Conservation (phyloP, 2,113 vertebrate genomes). For the Pygathrix nemaeus region DNA sequence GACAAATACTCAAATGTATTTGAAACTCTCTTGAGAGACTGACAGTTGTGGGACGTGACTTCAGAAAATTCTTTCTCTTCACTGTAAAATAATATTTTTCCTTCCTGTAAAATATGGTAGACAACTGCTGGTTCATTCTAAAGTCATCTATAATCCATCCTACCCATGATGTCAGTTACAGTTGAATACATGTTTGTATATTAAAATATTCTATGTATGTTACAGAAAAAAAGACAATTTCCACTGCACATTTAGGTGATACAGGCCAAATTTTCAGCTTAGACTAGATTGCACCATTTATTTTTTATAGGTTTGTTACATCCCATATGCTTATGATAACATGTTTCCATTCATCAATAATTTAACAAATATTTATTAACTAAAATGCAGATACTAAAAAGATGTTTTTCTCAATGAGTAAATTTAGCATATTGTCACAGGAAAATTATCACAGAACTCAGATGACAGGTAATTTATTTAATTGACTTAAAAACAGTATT, state of each 20-base stretch:
- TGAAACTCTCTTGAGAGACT: neutral
- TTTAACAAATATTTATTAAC: neutral
- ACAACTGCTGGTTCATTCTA: neutral
- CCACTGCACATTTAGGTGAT: neutral
- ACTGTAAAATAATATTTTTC: slow-evolving; percentile 15
- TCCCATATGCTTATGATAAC: neutral
- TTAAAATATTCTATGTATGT: neutral
- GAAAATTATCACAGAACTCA: neutral
- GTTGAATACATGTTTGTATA: slow-evolving; percentile 4
- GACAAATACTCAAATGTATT: neutral
- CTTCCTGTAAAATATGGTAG: neutral
- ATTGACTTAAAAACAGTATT: slow-evolving; percentile 36
- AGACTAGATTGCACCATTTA: neutral
- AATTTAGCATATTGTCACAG: neutral
- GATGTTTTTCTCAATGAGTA: neutral
- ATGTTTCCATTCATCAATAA: slow-evolving; percentile 29
- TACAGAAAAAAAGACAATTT: neutral
- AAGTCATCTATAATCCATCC: neutral
- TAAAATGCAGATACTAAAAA: neutral
- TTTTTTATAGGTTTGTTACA: neutral
- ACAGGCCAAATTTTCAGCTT: neutral
- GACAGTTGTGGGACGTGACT: neutral
- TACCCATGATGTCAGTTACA: neutral
- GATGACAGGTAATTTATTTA: neutral
- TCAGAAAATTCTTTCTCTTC: slow-evolving; percentile 23